Conservation (phyloP, 2,888 invertebrate species). For the Cheiracanthium punctorium region DNA sequence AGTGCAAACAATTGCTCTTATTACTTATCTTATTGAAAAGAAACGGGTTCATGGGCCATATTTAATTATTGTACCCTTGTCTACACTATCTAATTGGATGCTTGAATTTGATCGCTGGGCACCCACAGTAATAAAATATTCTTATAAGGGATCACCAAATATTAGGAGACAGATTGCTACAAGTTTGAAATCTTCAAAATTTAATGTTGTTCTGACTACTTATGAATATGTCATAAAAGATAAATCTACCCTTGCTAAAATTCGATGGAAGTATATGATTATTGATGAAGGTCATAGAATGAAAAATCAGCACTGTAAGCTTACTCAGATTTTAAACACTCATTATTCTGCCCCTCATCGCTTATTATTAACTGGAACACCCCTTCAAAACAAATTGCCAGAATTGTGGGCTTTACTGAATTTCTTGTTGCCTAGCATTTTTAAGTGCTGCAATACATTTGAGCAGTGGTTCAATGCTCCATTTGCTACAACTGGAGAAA, state of each 20-base stretch:
- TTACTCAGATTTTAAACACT: conserved; percentile 96
- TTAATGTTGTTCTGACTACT: conserved; percentile 97
- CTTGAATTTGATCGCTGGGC: conserved; percentile 99
- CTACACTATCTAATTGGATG: conserved; percentile 99
- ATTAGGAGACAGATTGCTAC: conserved; percentile 88
- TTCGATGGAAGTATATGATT: conserved; percentile 99
- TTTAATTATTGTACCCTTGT: conserved; percentile 97
- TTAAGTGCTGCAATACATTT: conserved; percentile 98
- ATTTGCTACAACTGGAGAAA: conserved; percentile 98
- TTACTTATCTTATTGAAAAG: conserved; percentile 98
- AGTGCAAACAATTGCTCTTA: conserved; percentile 96
- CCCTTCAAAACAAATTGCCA: conserved; percentile 95
- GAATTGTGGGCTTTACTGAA: conserved; percentile 98
- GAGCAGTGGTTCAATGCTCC: conserved; percentile 99
- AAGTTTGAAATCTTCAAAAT: conserved; percentile 93
- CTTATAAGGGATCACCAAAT: conserved; percentile 86
- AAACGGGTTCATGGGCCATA: conserved; percentile 98
- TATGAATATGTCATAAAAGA: conserved; percentile 99
- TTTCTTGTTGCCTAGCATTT: conserved; percentile 97
- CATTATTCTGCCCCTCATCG: conserved; percentile 97
- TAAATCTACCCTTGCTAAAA: conserved; percentile 94
- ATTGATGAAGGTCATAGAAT: conserved; percentile 99
- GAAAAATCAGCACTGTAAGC: conserved; percentile 99
- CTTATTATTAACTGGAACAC: conserved; percentile 95
- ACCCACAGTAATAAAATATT: conserved; percentile 87